Evolutionary conservation across 2,113 vertebrate species (phyloP).

Genomic region (Xiphophorus hellerii): DNA sequence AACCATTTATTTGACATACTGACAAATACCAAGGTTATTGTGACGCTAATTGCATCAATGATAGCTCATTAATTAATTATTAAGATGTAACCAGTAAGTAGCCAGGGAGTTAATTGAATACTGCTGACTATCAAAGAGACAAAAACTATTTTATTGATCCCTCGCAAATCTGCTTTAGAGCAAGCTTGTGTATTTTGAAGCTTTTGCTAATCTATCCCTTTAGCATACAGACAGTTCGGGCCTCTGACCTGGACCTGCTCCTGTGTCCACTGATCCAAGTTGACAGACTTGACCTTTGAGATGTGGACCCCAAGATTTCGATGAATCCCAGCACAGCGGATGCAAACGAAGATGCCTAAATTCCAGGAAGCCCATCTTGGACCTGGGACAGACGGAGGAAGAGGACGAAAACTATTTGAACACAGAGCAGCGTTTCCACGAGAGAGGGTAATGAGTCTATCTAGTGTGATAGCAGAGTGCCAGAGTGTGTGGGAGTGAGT

Average conservation of each 20-base stretch:
- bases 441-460: not conserved
- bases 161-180: too few species aligned
- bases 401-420: not conserved
- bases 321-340: conserved; percentile 97
- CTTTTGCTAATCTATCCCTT: not conserved
- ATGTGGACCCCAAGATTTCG: conserved; percentile 98
- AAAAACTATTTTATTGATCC: too few species aligned
- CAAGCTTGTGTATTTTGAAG: too few species aligned
- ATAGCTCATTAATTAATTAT: too few species aligned
- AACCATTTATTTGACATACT: too few species aligned
- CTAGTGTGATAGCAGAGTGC: not conserved
- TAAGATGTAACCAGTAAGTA: too few species aligned
- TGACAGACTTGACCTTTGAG: conserved; percentile 97
- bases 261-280: conserved; percentile 98
- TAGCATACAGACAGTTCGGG: not conserved
- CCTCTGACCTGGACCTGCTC: conserved; percentile 94
- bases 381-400: conserved; percentile 74
- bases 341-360: conserved; percentile 96
- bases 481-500: conserved; percentile 7
- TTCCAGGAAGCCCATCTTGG: conserved; percentile 99
- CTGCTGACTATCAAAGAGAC: not conserved
- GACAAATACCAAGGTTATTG: too few species aligned
- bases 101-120: not conserved
- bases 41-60: too few species aligned
- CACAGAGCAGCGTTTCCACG: not conserved